These are phyloP conservation scores for Salvelinus sp. DNA, from an alignment of 2,113 vertebrate genomes.

Conservation along the genomic window DNA sequence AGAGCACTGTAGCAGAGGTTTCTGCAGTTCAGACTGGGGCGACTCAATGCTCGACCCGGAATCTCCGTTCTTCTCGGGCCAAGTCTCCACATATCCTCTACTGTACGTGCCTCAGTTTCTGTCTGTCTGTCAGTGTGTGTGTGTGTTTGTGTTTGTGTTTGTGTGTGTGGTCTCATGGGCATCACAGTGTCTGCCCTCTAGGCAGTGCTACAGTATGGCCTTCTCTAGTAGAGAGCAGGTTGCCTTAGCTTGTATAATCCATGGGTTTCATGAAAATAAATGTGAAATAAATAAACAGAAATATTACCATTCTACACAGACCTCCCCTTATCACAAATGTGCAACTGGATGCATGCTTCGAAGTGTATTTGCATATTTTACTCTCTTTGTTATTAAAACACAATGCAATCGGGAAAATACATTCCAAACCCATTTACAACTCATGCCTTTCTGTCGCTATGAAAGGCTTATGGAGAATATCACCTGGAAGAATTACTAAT, in stretches of 20 bases:
- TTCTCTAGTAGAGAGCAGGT: background rate
- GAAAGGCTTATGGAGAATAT: too few species aligned
- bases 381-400: too few species aligned
- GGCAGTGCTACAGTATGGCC: background rate
- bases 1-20: conserved; percentile 37
- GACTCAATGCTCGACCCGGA: conserved; percentile 42
- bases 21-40: conserved; percentile 39
- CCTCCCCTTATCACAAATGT: too few species aligned
- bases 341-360: too few species aligned
- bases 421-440: too few species aligned
- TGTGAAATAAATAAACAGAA: background rate
- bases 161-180: background rate
- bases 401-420: too few species aligned
- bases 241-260: background rate
- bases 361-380: too few species aligned
- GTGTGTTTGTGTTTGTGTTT: too few species aligned
- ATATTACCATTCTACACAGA: too few species aligned
- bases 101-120: background rate
- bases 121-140: too few species aligned
- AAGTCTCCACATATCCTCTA: background rate
- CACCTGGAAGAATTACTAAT: too few species aligned
- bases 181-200: background rate
- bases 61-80: conserved; percentile 25
- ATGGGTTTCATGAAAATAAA: background rate
- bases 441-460: too few species aligned